Base-by-base conservation (phyloP, 2,797 vertebrate species). In the Leucoraja ocellata region DNA sequence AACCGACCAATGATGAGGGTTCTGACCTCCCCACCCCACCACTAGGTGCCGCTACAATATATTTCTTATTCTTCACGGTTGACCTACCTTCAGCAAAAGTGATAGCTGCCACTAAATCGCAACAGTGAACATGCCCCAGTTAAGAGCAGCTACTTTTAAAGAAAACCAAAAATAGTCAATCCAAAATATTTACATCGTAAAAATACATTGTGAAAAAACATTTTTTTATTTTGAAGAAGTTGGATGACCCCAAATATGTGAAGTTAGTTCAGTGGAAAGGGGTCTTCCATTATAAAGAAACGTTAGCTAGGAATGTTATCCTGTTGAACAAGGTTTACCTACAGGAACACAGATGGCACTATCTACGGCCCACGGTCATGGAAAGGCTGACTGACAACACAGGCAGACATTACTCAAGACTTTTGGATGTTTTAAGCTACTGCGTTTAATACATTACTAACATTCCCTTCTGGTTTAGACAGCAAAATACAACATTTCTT, bases 381-480 rank as follows among this genome's bases (percentile, higher is more conserved):
- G 90, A 92, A 92, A 92, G 76, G 21, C 71, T 92, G 90, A 92
- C 68, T 92, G 90, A 74, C 90, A n/a, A 28, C 90, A 91, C n/a
- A 92, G 46, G 74, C 90, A 92, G 90, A 92, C 90, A 92, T 92
- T 92, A 92, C 90, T 16, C 90, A 74, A 92, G 71, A 92, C 90
- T 58, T 73, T 92, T 92, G 71, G 90, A 92, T 92, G 71, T 92
- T 92, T 92, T 74, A 14, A 74, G 90, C 23, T 92, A 8, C 61
- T 88, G 63, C 61, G 61, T 68, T 92, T 92, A 74, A 73, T 92
- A 74, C 36, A 74, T 76, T 92, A 92, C 90, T 92, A 74, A 92
- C 90, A 92, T 92, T 92, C 39, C 16, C 39, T 92, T 92, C 36
- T 46, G 36, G 54, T 92, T 76, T 92, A 92, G 71, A 92, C 46